A percentile compares a stretch with the other conserved stretches of the same genome.
Evolutionary conservation across 2,797 vertebrate genomes (phyloP).

Genomic region (Poliocrania exsul): DNA sequence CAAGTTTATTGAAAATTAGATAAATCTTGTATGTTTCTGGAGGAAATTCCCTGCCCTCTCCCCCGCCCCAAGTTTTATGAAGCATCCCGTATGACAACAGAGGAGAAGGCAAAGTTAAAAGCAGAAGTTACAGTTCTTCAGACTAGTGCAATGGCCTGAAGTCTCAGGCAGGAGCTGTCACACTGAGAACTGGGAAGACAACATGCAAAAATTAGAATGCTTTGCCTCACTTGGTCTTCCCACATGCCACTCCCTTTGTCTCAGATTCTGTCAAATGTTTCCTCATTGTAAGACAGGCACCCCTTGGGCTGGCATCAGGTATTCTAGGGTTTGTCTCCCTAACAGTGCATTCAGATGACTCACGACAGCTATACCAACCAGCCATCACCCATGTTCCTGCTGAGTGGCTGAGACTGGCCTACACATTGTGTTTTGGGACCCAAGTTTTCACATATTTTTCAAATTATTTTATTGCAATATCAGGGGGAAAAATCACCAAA

Average conservation of each 20-base stretch:
- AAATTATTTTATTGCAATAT: neutral
- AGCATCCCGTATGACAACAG: neutral
- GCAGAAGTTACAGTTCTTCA: neutral
- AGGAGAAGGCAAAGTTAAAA: neutral
- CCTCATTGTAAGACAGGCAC: neutral
- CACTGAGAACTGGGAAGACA: neutral
- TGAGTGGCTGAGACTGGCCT: neutral
- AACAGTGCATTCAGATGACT: neutral
- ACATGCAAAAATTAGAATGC: neutral
- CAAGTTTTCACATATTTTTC: neutral
- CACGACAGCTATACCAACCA: neutral
- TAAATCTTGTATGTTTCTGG: neutral
- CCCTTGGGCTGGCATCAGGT: neutral
- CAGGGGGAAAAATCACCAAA: neutral
- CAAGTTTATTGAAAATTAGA: neutral
- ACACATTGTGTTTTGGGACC: neutral
- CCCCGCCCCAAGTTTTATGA: neutral
- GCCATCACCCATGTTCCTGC: neutral
- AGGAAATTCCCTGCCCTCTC: neutral
- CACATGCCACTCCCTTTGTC: rapidly evolving
- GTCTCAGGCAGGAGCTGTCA: neutral
- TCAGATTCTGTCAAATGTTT: neutral
- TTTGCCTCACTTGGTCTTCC: neutral
- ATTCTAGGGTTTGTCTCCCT: neutral
- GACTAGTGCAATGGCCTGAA: neutral